Evolutionary conservation across 2,797 vertebrate species (phyloP).

Genomic region (Lophotriccus pileatus): DNA sequence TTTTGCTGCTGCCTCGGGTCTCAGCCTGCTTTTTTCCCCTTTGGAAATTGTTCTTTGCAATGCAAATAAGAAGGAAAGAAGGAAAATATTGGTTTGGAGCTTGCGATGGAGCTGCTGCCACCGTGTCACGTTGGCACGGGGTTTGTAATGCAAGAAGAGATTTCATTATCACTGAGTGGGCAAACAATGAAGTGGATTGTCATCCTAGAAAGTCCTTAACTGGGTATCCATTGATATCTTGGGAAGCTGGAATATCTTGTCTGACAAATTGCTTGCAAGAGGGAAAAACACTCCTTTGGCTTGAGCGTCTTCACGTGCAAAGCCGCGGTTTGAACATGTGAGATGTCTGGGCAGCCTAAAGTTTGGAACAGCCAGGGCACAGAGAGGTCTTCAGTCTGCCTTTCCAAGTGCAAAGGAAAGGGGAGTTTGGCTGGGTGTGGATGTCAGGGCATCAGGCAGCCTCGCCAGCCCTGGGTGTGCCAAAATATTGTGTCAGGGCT

Average conservation of each 20-base stretch:
- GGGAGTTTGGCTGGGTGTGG: background rate
- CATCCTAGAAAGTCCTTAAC: background rate
- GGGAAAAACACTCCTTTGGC: background rate
- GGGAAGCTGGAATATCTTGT: background rate
- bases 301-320: background rate
- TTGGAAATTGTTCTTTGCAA: background rate
- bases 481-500: constrained; percentile 4
- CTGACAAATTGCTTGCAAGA: background rate
- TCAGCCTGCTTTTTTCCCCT: background rate
- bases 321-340: background rate
- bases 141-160: background rate
- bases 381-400: background rate
- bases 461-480: background rate
- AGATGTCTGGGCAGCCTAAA: background rate
- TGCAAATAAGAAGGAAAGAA: background rate
- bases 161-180: background rate
- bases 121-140: background rate
- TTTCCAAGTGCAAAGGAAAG: background rate
- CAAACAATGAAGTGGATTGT: background rate
- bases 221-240: background rate
- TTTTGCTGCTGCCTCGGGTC: background rate
- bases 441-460: background rate
- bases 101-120: background rate
- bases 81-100: background rate
- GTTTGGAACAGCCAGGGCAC: background rate